A percentile compares a stretch with the other conserved stretches of the same genome.
phyloP scores from a whole-genome alignment of 2,113 vertebrate species.

The Lucifuga dentata region DNA sequence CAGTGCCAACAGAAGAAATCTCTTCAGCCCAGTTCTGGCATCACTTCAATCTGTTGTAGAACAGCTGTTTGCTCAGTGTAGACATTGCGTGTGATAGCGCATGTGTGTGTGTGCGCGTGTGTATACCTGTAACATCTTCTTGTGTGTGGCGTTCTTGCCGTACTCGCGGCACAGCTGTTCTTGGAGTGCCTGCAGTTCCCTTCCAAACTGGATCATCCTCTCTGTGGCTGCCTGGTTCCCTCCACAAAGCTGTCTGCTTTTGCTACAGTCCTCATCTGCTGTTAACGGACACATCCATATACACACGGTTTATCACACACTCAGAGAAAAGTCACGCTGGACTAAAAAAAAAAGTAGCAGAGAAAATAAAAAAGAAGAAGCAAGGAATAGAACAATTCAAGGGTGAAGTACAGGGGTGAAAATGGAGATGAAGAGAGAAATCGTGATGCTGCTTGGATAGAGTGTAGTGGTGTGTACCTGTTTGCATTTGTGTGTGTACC shows the following conservation, averaged over 20 bases:
- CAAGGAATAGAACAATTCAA: background rate
- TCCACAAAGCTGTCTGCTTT: constrained; percentile 92
- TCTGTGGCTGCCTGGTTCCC: constrained; percentile 97
- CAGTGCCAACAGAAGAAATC: constrained; percentile 12
- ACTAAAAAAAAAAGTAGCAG: background rate
- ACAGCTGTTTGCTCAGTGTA: constrained; percentile 10
- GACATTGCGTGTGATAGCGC: too few relatives aligned
- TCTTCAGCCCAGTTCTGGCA: constrained; percentile 5
- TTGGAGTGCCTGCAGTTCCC: constrained; percentile 94
- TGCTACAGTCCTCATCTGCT: constrained; percentile 88
- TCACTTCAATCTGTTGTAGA: constrained; percentile 8
- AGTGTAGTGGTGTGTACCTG: too few relatives aligned
- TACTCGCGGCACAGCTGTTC: constrained; percentile 95
- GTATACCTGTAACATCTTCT: constrained; percentile 78
- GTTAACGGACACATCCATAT: constrained; percentile 17
- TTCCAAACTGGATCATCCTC: constrained; percentile 97
- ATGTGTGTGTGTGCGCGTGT: constrained; percentile 8
- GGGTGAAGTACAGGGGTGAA: background rate
- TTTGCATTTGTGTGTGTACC: constrained; percentile 53
- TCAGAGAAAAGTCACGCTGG: background rate
- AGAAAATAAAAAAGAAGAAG: background rate
- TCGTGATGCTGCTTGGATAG: too few relatives aligned
- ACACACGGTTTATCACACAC: constrained; percentile 3
- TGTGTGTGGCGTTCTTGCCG: constrained; percentile 92
- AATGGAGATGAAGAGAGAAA: too few relatives aligned